Base-by-base conservation (phyloP, 53 echinoderm and acorn worm species). In the Antedon mediterranea region DNA sequence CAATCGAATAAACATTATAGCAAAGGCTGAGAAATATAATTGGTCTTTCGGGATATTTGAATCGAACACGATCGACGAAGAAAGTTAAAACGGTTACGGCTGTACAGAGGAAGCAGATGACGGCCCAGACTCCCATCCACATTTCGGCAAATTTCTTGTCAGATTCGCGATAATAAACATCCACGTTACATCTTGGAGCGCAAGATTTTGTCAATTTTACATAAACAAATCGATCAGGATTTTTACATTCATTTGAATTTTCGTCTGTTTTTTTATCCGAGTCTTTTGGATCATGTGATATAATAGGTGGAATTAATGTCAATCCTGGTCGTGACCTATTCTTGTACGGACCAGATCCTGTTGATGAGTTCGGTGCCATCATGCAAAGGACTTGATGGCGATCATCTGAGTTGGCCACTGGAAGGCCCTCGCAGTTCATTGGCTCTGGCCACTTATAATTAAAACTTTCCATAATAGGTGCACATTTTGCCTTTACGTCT, bases 61-160 rank as follows among this genome's bases (percentile, higher is more conserved):
- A 97, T 41, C 97, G 88, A 73, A 86, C 89, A 7, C 97, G 82
- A 44, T 97, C 92, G 71, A 97, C 89, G 75, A 91, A 83, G 80
- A 97, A 97, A 5, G 97, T 97, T 73, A 97, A 82, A 30, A 97
- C 92, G 30, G 97, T 97, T 34, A 89, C 75, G 13, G 89, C 81
- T 23, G 97, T 91, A 28, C 89, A 92, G 28, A 91, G 85, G 82
- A 91, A 89, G 78, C 97, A 97, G 11, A 97, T 74, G 75, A 97
- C 88, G 14, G 91, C 89, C 97, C 97, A 97, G n/a, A 97, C 87
- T 23, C 97, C 89, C 80, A 97, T 91, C 97, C 97, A 97, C 79
- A 91, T 70, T 82, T 89, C 88, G 20, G 92, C 88, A 77, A 97
- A 97, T 18, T 89, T 86, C 73, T 97, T 97, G 79, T 92, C 97